Percentiles rank a stretch among this genome's conserved stretches.
phyloP scores from a whole-genome alignment of 2,113 vertebrate genomes.

The Castor canadensis region DNA sequence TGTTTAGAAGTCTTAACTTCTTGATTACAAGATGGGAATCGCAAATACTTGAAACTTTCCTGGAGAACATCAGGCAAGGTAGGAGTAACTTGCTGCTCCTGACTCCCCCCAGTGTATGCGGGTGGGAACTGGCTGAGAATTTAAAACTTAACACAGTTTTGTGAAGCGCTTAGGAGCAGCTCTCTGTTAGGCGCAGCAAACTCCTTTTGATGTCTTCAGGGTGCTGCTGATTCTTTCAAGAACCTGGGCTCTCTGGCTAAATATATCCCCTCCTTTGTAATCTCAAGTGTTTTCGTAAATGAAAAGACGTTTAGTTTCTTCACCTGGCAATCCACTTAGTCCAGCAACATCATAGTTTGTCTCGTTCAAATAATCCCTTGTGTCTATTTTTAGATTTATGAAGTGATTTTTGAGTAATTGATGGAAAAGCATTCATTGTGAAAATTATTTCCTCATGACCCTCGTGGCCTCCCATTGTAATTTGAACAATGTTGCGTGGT shows the following conservation, averaged over 20 bases:
- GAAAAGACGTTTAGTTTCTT: constrained; percentile 63
- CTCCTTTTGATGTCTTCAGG: constrained; percentile 75
- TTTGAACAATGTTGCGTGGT: neutral
- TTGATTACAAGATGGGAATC: neutral
- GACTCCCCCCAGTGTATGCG: constrained; percentile 63
- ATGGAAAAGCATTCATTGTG: constrained; percentile 60
- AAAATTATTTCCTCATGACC: constrained; percentile 64
- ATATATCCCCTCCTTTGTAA: neutral
- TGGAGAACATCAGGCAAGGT: constrained; percentile 6
- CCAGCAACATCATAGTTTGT: constrained; percentile 73
- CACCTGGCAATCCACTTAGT: constrained; percentile 33
- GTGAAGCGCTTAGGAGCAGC: constrained; percentile 69
- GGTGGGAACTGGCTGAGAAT: constrained; percentile 62
- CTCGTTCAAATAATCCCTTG: constrained; percentile 71
- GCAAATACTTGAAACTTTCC: constrained; percentile 2
- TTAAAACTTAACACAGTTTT: constrained; percentile 47
- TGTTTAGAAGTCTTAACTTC: neutral
- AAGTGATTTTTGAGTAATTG: constrained; percentile 48
- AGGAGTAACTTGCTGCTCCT: constrained; percentile 28
- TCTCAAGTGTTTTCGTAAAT: constrained; percentile 33
- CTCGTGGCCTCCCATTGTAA: neutral
- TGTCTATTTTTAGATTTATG: constrained; percentile 77
- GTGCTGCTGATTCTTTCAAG: constrained; percentile 68
- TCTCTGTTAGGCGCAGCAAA: constrained; percentile 71
- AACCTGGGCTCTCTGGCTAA: constrained; percentile 36